Percentiles rank a stretch among this genome's conserved stretches.
Evolutionary conservation across 2,888 invertebrate species (phyloP).

Genomic region (Sarcophaga variegata): DNA sequence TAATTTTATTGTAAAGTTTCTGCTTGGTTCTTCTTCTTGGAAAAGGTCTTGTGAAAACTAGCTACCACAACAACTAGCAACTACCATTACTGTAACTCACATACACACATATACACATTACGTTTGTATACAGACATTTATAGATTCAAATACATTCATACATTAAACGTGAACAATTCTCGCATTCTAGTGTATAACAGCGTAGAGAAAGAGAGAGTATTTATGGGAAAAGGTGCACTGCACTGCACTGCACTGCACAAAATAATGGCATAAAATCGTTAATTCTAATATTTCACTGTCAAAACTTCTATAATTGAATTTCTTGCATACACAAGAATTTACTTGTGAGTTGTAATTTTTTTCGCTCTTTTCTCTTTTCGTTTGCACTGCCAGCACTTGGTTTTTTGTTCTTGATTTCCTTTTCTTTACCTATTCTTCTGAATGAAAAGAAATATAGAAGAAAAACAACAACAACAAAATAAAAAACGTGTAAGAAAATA

Average conservation of each 20-base stretch:
- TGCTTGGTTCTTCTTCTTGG: slow-evolving; percentile 12
- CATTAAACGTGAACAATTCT: neutral
- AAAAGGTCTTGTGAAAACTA: slow-evolving; percentile 15
- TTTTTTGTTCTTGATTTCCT: slow-evolving; percentile 21
- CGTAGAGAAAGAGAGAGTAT: neutral
- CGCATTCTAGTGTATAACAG: neutral
- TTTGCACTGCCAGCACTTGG: neutral
- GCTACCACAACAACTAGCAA: neutral
- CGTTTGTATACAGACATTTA: neutral
- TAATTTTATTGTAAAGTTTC: slow-evolving; percentile 60
- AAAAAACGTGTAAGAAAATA: neutral
- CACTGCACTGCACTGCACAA: slow-evolving; percentile 64
- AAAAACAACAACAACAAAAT: neutral
- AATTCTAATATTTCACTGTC: slow-evolving; percentile 72
- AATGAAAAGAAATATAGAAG: neutral
- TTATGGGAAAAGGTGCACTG: slow-evolving; percentile 59
- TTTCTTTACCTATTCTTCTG: slow-evolving; percentile 46
- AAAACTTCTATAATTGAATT: slow-evolving; percentile 73
- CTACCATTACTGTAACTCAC: neutral
- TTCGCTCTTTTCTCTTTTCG: slow-evolving; percentile 45
- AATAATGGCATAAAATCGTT: slow-evolving; percentile 70
- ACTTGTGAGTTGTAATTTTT: slow-evolving; percentile 19
- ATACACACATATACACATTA: neutral
- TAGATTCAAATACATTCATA: neutral
- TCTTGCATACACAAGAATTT: slow-evolving; percentile 64